Base-by-base conservation (phyloP, 2,797 vertebrate genomes). In the Leuciscus waleckii region DNA sequence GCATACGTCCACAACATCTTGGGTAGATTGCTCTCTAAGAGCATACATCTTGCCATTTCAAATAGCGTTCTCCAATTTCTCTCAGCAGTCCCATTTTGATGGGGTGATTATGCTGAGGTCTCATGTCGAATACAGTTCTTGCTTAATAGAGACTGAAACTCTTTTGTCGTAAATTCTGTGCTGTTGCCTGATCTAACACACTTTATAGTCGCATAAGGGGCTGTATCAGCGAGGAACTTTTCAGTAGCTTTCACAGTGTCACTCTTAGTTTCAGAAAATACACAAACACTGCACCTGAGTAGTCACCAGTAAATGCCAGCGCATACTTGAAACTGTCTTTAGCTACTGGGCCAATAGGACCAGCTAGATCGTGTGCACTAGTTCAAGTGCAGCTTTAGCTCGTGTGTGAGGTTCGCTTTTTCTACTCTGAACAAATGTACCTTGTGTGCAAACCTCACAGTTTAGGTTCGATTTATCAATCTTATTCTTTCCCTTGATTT, bases 71-170 rank as follows among this genome's bases (percentile, higher is more conserved):
- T 21, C 65, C 43, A 29, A 19, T 81, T 68, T 68, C 79, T 70
- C 23, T 71, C 43, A 70, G 79, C 32, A 19, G 46, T 82, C 67
- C 80, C 35, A 54, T 71, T 71, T 54, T 82, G 81, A 32, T 83
- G 13, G 70, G 23, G 81, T 41, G 39, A 41, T 9, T 41, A 41
- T 41, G 39, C 39, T 41, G 39, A 41, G 7, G 39, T 41, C 39
- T 41, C 39, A 9, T 41, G 39, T 41, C 8, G 39, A 41, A 41
- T 9, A 41, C 39, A 9, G 39, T 41, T 41, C 39, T 41, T 41
- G 39, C 39, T 41, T 41, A 6, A 39, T 39, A 41, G 39, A 41
- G 39, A 9, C 39, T 35, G 35, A 41, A 41, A 41, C 8, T 41
- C 39, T 41, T 9, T 41, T 41, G 39, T 8, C 8, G 1, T 41